phyloP scores from a whole-genome alignment of 2,797 vertebrate genomes.

The Tolypeutes matacus region DNA sequence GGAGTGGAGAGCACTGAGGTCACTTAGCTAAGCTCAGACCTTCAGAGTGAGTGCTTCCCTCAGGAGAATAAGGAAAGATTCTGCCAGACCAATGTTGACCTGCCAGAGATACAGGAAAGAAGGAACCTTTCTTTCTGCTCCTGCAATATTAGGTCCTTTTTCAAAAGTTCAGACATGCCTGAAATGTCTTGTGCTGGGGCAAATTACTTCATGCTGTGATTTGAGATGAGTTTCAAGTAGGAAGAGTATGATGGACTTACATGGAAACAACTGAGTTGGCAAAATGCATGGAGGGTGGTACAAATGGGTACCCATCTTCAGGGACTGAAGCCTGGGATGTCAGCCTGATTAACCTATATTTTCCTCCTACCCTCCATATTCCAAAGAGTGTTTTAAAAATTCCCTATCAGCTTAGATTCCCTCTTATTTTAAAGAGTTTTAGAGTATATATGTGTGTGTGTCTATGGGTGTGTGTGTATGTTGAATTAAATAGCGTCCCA shows the following conservation, averaged over 20 bases:
- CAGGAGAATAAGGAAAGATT: not conserved
- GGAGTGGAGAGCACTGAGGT: not conserved
- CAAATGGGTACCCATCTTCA: too few relatives aligned
- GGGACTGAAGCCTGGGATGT: too few relatives aligned
- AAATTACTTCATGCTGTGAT: not conserved
- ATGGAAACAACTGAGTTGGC: not conserved
- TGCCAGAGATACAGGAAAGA: not conserved
- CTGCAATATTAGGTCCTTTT: not conserved
- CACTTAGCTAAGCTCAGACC: too few relatives aligned
- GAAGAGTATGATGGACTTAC: rapidly evolving
- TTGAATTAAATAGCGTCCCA: not conserved
- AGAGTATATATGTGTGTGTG: not conserved
- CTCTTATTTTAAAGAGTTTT: not conserved
- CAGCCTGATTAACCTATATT: not conserved
- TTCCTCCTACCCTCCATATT: not conserved
- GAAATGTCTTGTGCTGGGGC: not conserved
- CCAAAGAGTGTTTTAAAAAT: not conserved
- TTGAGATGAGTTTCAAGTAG: not conserved
- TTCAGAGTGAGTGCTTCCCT: not conserved
- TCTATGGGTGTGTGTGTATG: too few relatives aligned
- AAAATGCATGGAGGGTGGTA: not conserved
- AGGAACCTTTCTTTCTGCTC: not conserved
- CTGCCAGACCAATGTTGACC: too few relatives aligned
- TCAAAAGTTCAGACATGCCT: not conserved
- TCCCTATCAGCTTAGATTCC: too few relatives aligned